phyloP scores from a whole-genome alignment of 2,797 vertebrate species.

The Scarus forsteni region DNA sequence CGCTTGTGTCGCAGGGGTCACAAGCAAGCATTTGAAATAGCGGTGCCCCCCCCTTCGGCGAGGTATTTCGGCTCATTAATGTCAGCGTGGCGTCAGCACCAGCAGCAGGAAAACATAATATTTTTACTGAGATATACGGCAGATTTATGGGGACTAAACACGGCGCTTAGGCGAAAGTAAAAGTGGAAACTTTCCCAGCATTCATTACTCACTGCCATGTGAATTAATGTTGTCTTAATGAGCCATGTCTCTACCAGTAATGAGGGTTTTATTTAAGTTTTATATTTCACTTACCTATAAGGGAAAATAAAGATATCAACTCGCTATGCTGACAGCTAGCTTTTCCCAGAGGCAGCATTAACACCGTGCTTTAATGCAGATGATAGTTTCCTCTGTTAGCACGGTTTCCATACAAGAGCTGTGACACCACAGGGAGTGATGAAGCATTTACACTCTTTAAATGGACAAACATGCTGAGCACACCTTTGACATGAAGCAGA shows the following conservation, averaged over 20 bases:
- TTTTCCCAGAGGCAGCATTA: neutral
- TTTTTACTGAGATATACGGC: neutral
- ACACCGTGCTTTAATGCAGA: neutral
- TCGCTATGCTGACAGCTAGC: neutral
- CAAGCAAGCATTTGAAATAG: constrained; percentile 22
- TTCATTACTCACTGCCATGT: constrained; percentile 28
- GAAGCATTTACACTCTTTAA: neutral
- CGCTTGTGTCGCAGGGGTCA: constrained; percentile 11
- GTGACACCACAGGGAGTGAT: neutral
- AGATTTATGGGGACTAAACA: neutral
- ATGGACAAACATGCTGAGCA: too few species aligned
- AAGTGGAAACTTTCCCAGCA: constrained; percentile 5
- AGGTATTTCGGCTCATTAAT: constrained; percentile 51
- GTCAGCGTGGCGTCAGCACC: constrained; percentile 12
- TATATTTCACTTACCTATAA: constrained; percentile 16
- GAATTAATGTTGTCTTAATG: constrained; percentile 36
- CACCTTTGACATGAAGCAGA: too few species aligned
- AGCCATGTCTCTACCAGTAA: constrained; percentile 22
- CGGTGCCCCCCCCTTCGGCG: constrained; percentile 7
- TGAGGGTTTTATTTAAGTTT: constrained; percentile 17
- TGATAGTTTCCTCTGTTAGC: neutral
- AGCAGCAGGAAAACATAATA: neutral
- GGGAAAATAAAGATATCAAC: neutral
- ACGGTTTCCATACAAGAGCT: neutral
- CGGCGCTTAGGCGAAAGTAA: constrained; percentile 3